These are phyloP conservation scores for Eulemur coronatus DNA, from an alignment of 2,797 vertebrate species.

Conservation along the genomic window DNA sequence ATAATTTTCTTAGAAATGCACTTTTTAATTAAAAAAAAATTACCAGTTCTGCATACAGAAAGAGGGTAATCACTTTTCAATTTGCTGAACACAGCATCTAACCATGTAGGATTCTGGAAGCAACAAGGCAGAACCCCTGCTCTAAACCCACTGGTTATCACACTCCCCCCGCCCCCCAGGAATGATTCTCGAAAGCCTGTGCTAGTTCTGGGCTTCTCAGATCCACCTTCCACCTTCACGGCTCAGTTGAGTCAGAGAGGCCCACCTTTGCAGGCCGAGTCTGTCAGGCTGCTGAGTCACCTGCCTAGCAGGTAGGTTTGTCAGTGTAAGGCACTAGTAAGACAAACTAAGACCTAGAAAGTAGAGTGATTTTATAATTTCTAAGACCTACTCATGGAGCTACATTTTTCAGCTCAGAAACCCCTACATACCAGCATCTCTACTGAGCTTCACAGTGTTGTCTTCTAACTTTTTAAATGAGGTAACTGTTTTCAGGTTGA, in stretches of 20 bases:
- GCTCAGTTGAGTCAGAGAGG: neutral
- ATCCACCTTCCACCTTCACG: neutral
- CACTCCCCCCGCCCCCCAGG: neutral
- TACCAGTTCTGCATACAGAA: neutral
- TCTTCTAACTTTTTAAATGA: neutral
- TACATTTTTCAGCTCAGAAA: neutral
- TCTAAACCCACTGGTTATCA: neutral
- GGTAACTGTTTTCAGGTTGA: neutral
- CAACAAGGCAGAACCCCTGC: neutral
- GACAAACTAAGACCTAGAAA: neutral
- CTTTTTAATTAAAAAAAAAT: neutral
- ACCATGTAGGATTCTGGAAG: neutral
- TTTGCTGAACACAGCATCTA: neutral
- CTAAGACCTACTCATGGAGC: neutral
- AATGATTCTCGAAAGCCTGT: neutral
- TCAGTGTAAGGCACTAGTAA: neutral
- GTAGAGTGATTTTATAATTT: neutral
- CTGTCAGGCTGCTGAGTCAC: neutral
- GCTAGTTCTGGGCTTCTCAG: neutral
- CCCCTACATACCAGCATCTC: neutral
- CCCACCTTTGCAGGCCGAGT: neutral
- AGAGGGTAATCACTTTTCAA: constrained; percentile 7
- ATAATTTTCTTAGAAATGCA: neutral
- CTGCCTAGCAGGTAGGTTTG: neutral
- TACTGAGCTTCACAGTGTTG: neutral